phyloP scores from a whole-genome alignment of 23 tunicate species.

The Halocynthia aurantium region DNA sequence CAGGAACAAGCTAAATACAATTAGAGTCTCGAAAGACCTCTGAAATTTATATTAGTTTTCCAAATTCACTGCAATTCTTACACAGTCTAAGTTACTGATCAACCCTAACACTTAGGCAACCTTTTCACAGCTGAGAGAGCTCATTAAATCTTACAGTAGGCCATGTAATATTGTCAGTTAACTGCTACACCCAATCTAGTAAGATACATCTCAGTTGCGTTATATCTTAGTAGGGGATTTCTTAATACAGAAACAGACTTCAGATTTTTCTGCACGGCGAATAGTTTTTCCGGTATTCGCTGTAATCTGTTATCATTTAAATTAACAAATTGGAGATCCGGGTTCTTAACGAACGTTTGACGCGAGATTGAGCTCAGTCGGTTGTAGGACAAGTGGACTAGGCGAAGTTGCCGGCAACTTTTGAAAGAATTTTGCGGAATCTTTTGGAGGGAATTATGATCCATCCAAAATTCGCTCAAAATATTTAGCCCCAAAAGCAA shows the following conservation, averaged over 20 bases:
- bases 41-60: too few species aligned
- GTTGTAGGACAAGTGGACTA: conserved; percentile 33
- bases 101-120: too few species aligned
- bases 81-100: too few species aligned
- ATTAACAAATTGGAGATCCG: conserved; percentile 21
- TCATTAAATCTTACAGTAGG: too few species aligned
- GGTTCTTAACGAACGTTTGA: conserved; percentile 15
- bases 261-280: conserved; percentile 4
- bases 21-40: too few species aligned
- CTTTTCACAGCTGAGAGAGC: too few species aligned
- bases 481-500: conserved; percentile 19
- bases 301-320: conserved; percentile 7
- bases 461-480: conserved; percentile 25
- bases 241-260: not conserved
- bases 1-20: too few species aligned
- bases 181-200: conserved; percentile 10
- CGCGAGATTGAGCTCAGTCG: conserved; percentile 21
- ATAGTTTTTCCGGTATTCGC: conserved; percentile 1
- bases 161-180: not conserved
- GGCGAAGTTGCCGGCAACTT: conserved; percentile 7
- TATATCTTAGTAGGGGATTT: conserved; percentile 3
- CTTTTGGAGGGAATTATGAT: conserved; percentile 24
- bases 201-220: conserved; percentile 4
- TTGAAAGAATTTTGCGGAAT: conserved; percentile 6
- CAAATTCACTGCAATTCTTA: too few species aligned